Conservation (phyloP, 2,797 vertebrate species). For the Moxostoma hubbsi region DNA sequence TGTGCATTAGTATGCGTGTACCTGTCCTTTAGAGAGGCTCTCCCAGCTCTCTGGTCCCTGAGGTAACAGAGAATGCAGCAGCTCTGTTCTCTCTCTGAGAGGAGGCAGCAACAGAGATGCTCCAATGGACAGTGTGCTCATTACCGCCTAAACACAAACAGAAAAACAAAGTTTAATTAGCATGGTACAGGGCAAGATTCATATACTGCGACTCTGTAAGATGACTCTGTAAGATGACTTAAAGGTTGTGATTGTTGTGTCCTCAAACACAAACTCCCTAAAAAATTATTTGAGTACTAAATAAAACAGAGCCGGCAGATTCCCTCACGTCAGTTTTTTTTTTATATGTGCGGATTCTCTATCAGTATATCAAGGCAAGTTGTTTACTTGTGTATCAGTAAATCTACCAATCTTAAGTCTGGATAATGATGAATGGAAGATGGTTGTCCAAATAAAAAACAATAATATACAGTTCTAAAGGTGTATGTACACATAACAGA, state of each 20-base stretch:
- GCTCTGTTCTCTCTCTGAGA: slow-evolving; percentile 82
- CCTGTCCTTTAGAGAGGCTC: slow-evolving; percentile 84
- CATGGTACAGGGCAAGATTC: background rate
- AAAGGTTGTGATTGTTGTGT: slow-evolving; percentile 2
- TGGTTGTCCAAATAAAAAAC: too few species aligned
- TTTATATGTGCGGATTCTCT: too few species aligned
- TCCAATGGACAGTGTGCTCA: slow-evolving; percentile 82
- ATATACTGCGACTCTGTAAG: slow-evolving; percentile 7
- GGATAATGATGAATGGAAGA: too few species aligned
- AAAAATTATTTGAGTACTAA: background rate
- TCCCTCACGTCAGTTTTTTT: background rate
- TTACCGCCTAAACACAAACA: slow-evolving; percentile 75
- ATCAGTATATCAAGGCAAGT: too few species aligned
- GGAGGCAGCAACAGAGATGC: slow-evolving; percentile 82
- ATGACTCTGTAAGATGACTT: background rate
- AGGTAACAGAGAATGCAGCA: slow-evolving; percentile 84
- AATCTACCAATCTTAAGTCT: too few species aligned
- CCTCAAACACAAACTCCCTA: background rate
- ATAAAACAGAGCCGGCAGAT: background rate
- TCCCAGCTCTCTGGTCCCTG: slow-evolving; percentile 84
- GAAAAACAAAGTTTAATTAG: slow-evolving; percentile 12
- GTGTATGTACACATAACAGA: too few species aligned
- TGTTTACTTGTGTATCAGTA: too few species aligned
- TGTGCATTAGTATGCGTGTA: slow-evolving; percentile 49
- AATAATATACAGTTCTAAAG: too few species aligned